These are phyloP conservation scores for Polydrusus cervinus DNA, from an alignment of 2,888 invertebrate species.

Conservation along the genomic window DNA sequence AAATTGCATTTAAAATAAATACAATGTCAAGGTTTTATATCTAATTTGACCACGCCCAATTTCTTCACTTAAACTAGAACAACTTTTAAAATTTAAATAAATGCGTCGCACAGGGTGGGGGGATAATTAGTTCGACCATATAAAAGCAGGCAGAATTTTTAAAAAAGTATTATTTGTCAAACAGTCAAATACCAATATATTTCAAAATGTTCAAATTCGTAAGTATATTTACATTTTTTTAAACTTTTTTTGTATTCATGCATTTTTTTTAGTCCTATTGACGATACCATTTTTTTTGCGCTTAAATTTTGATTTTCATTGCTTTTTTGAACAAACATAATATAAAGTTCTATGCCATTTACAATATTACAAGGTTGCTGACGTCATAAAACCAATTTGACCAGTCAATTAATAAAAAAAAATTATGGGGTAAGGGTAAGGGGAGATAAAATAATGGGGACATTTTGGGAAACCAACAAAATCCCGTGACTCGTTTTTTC, in stretches of 20 bases:
- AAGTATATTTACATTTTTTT: slow-evolving; percentile 28
- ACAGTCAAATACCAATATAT: slow-evolving; percentile 20
- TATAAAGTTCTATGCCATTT: too few species aligned
- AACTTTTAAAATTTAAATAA: slow-evolving; percentile 1
- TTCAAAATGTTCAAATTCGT: slow-evolving; percentile 47
- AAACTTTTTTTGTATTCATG: neutral
- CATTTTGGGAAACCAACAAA: too few species aligned
- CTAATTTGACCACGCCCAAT: slow-evolving; percentile 7
- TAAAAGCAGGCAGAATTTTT: neutral
- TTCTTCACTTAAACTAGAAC: slow-evolving; percentile 12
- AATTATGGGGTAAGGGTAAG: too few species aligned
- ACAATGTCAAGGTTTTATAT: neutral
- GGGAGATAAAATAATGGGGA: too few species aligned
- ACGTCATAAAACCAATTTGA: too few species aligned
- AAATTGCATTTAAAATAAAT: neutral
- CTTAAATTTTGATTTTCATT: too few species aligned
- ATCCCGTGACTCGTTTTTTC: too few species aligned
- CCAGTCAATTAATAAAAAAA: too few species aligned
- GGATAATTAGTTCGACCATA: neutral
- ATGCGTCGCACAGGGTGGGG: neutral
- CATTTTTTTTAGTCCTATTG: neutral
- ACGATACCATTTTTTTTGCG: too few species aligned
- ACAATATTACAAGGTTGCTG: too few species aligned
- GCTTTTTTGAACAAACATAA: too few species aligned
- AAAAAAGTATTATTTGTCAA: slow-evolving; percentile 27